Base-by-base conservation (phyloP, 30 jellyfish, hydroid and myxozoan genomes). In the Cassiopea andromeda region DNA sequence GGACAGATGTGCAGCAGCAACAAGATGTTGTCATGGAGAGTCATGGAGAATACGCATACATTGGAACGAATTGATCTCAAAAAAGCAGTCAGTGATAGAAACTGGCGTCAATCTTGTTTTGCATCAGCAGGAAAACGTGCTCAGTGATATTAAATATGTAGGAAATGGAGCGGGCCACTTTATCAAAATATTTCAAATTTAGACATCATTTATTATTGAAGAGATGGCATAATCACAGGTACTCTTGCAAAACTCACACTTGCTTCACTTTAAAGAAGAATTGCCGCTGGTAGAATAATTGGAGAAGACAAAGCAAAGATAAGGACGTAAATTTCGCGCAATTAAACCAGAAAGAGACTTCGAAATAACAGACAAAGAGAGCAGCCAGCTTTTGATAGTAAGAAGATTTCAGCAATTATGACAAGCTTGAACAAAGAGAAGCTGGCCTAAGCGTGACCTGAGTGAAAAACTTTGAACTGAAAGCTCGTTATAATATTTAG, bases 151-250 rank as follows among this genome's bases (percentile, higher is more conserved):
- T 67, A 67, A 71, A 82, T 73, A 82, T 67, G 80, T 73, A 82
- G 38, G 73, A 18, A 85, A 75, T 19, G 6, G 48, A 13, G 67
- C 64, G 13, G 72, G 27, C 47, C 48, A 77, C 19, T 46, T 48
- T 48, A 14, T 50, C 75, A 18, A 71, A 50, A 46, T 18, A 81
- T 81, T 81, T 81, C 89, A 46, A 45, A 81, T 81, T 81, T 60
- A 17, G 81, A 81, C 38, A 13, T 81, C 89, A 81, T 81, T 81
- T 61, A 81, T 81, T 27, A 81, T 81, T 81, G 66, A 81, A 17
- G 81, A 81, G 89, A 8, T 60, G 7, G 89, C 19, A 64, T 81
- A 81, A 27, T 81, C 78, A 81, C 89, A 81, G 89, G 89, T 81
- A 69, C 89, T 60, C 46, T 46, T 12, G 45, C 58, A 2, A 44